phyloP scores from a whole-genome alignment of 2,113 vertebrate genomes.

The Verasper variegatus region DNA sequence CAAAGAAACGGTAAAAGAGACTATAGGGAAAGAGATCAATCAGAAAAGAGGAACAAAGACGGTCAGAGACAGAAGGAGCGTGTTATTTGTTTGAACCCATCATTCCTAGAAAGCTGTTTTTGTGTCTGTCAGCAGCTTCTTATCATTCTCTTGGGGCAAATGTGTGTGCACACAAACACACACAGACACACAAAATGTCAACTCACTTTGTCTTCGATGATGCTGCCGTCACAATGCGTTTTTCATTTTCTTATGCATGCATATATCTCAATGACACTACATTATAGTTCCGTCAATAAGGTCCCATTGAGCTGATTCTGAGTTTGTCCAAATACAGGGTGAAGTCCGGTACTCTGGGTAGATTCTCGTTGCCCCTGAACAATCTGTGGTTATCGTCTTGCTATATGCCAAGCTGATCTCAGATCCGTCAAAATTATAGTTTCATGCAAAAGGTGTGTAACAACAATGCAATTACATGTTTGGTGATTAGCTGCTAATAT shows the following conservation, averaged over 20 bases:
- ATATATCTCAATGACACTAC: background rate
- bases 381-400: no score
- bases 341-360: background rate
- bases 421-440: no score
- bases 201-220: no score
- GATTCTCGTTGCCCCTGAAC: no score
- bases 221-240: background rate
- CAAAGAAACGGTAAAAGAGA: background rate
- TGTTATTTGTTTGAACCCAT: slow-evolving; percentile 54
- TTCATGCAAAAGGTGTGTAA: no score
- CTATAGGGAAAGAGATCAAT: slow-evolving; percentile 11
- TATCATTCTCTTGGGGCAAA: slow-evolving; percentile 48
- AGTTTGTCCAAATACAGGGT: background rate
- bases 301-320: slow-evolving; percentile 9
- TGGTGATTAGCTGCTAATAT: no score
- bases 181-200: slow-evolving; percentile 23
- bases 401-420: no score
- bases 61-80: slow-evolving; percentile 30
- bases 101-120: slow-evolving; percentile 43
- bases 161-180: slow-evolving; percentile 5
- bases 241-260: background rate
- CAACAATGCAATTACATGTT: no score
- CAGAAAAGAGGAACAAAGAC: slow-evolving; percentile 25
- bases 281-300: background rate
- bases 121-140: slow-evolving; percentile 57